A percentile compares a stretch with the other conserved stretches of the same genome.
These are phyloP conservation scores for Ochlodes sylvanus DNA, from an alignment of 2,888 invertebrate species.

Conservation along the genomic window DNA sequence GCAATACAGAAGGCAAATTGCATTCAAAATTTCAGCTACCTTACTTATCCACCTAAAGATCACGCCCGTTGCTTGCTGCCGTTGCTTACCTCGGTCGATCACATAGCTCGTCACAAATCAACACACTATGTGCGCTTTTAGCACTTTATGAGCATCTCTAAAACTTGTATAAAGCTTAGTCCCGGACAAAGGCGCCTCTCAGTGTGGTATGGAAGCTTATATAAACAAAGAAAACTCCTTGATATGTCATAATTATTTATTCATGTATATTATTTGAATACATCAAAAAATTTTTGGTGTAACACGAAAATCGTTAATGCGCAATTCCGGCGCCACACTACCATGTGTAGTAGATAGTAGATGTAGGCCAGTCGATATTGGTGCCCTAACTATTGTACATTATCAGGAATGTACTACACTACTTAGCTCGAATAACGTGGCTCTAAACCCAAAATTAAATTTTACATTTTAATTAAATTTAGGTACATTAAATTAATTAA, in stretches of 20 bases:
- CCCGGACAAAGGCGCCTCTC: no score
- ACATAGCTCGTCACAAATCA: no score
- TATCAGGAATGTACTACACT: slow-evolving; percentile 79
- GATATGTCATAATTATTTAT: slow-evolving; percentile 71
- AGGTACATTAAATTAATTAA: slow-evolving; percentile 62
- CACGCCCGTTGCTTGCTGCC: no score
- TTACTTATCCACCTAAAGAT: no score
- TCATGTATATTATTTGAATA: slow-evolving; percentile 79
- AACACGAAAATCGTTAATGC: slow-evolving; percentile 73
- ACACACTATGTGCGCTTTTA: no score
- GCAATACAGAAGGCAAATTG: no score
- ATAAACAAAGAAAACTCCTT: slow-evolving; percentile 48
- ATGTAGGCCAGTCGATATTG: slow-evolving; percentile 62
- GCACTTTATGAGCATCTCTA: no score
- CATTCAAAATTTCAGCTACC: no score
- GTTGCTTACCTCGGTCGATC: no score
- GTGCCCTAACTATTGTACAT: slow-evolving; percentile 74
- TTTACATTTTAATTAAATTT: slow-evolving; percentile 66
- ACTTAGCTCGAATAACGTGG: slow-evolving; percentile 58
- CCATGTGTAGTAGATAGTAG: slow-evolving; percentile 65
- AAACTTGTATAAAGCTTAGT: no score
- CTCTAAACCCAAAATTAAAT: slow-evolving; percentile 51
- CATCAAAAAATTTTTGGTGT: slow-evolving; percentile 80
- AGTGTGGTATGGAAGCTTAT: no score
- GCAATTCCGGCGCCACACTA: slow-evolving; percentile 56